Evolutionary conservation across 2,888 invertebrate species (phyloP).

Genomic region (Yponomeuta sedellus): DNA sequence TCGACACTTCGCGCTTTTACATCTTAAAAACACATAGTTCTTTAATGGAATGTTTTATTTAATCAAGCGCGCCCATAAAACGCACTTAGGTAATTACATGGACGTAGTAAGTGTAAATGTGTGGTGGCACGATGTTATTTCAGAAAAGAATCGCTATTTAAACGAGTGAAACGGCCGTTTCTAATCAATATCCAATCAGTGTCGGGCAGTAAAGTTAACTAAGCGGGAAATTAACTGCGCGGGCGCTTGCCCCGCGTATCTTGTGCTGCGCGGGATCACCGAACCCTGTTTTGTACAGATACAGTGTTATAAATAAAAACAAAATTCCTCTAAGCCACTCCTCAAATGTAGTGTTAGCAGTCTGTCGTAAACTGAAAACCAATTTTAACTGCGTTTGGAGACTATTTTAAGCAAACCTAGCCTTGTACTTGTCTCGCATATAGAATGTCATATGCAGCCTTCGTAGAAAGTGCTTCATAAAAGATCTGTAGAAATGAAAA

Average conservation of each 20-base stretch:
- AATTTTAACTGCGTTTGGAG: too few relatives aligned
- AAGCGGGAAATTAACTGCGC: constrained; percentile 69
- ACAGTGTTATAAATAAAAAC: not conserved
- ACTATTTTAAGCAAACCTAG: too few relatives aligned
- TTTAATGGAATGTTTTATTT: constrained; percentile 54
- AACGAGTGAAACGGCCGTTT: constrained; percentile 59
- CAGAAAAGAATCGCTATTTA: constrained; percentile 63
- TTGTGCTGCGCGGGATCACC: not conserved
- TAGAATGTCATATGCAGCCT: too few relatives aligned
- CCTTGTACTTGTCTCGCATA: too few relatives aligned
- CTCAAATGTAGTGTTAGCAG: too few relatives aligned
- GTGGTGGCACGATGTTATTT: constrained; percentile 61
- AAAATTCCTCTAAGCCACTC: too few relatives aligned
- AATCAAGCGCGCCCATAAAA: constrained; percentile 63
- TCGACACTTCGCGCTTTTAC: constrained; percentile 2
- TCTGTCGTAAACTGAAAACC: too few relatives aligned
- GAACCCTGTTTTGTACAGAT: not conserved
- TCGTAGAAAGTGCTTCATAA: too few relatives aligned
- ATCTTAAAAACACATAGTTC: constrained; percentile 6
- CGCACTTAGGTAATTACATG: constrained; percentile 60
- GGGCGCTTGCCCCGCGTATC: constrained; percentile 18
- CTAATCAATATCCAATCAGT: constrained; percentile 75
- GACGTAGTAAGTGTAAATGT: constrained; percentile 69
- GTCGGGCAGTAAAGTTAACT: constrained; percentile 68
- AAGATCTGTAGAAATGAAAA: too few relatives aligned